A percentile compares a stretch with the other conserved stretches of the same genome.
These are phyloP conservation scores for Atrichornis clamosus DNA, from an alignment of 2,113 vertebrate genomes.

Conservation along the genomic window DNA sequence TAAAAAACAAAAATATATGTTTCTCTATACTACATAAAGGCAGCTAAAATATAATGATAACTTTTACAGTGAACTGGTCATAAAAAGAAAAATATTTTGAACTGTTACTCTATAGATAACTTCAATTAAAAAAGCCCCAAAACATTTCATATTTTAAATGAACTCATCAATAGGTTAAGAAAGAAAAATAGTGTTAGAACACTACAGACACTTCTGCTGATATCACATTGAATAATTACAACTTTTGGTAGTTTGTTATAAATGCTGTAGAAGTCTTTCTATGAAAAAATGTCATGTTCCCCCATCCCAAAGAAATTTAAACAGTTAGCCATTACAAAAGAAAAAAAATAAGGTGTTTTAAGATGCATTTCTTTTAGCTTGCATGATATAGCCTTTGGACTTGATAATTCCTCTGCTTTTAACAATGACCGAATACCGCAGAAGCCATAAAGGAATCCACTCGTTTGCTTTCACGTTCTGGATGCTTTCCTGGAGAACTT, in stretches of 20 bases:
- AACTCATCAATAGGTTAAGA: slow-evolving; percentile 42
- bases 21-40: slow-evolving; percentile 64
- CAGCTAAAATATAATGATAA: slow-evolving; percentile 68
- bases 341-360: slow-evolving; percentile 31
- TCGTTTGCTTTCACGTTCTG: slow-evolving; percentile 72
- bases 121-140: slow-evolving; percentile 52
- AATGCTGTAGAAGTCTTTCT: slow-evolving; percentile 27
- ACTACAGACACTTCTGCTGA: neutral
- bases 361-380: slow-evolving; percentile 81
- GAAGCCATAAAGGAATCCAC: slow-evolving; percentile 93
- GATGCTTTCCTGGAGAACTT: slow-evolving; percentile 84
- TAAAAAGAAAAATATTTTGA: slow-evolving; percentile 69
- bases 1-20: slow-evolving; percentile 66
- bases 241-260: slow-evolving; percentile 48
- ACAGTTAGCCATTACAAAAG: neutral
- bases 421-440: slow-evolving; percentile 95
- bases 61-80: slow-evolving; percentile 75
- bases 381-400: slow-evolving; percentile 95
- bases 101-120: slow-evolving; percentile 58
- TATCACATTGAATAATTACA: slow-evolving; percentile 3
- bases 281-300: neutral
- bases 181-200: slow-evolving; percentile 38
- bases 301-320: neutral
- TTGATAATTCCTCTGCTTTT: slow-evolving; percentile 98
- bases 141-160: slow-evolving; percentile 36